These are phyloP conservation scores for Eublepharis macularius DNA, from an alignment of 2,113 vertebrate genomes.

Conservation along the genomic window DNA sequence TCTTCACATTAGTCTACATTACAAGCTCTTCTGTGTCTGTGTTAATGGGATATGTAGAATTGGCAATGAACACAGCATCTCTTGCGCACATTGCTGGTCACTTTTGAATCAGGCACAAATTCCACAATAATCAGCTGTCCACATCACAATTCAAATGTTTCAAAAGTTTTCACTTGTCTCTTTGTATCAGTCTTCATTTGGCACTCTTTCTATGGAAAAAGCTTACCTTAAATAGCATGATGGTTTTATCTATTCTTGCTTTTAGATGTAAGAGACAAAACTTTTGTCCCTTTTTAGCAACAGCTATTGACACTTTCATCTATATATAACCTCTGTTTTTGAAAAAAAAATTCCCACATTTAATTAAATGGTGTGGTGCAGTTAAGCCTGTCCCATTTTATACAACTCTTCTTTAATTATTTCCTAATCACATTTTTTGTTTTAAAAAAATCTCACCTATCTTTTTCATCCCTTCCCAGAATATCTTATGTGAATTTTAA, in stretches of 20 bases:
- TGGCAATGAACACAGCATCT: background rate
- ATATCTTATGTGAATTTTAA: conserved; percentile 26
- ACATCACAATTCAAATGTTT: background rate
- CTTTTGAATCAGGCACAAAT: background rate
- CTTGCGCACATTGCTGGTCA: background rate
- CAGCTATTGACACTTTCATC: background rate
- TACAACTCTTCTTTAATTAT: conserved; percentile 15
- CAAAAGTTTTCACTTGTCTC: background rate
- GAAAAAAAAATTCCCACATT: background rate
- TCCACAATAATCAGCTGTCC: background rate
- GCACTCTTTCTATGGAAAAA: conserved; percentile 13
- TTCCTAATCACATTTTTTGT: background rate
- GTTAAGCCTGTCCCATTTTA: background rate
- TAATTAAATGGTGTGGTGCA: conserved; percentile 9
- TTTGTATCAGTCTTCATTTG: background rate
- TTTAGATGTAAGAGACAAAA: conserved; percentile 32
- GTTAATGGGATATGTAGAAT: background rate
- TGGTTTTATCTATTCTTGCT: conserved; percentile 15
- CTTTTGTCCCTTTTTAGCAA: conserved; percentile 4
- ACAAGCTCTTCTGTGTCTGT: background rate
- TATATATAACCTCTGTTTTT: conserved; percentile 19
- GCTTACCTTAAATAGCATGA: background rate
- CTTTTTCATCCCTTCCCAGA: conserved; percentile 2
- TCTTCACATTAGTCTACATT: no score
- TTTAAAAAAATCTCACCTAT: background rate